Evolutionary conservation across 2,113 vertebrate species (phyloP).

Genomic region (Ophthalmolycus amberensis): DNA sequence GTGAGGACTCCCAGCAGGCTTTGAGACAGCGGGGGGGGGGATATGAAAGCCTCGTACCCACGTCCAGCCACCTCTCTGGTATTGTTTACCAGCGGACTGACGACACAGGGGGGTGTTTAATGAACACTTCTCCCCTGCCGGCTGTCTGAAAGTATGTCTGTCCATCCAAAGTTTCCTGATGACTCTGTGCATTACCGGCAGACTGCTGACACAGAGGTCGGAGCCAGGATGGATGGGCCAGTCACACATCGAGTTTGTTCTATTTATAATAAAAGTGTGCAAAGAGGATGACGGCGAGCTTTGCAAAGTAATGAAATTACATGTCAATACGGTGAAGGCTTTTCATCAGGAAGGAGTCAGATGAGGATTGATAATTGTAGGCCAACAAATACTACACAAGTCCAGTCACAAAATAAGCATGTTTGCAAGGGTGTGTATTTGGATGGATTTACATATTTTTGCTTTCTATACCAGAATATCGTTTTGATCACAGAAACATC

Average conservation of each 20-base stretch:
- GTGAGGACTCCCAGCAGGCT: constrained; percentile 59
- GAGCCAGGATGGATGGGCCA: constrained; percentile 39
- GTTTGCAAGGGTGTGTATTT: neutral
- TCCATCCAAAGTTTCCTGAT: constrained; percentile 60
- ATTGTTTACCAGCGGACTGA: constrained; percentile 67
- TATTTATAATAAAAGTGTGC: constrained; percentile 38
- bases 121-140: constrained; percentile 64
- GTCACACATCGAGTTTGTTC: constrained; percentile 38
- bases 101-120: constrained; percentile 66
- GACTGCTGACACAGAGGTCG: constrained; percentile 55
- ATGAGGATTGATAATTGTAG: neutral
- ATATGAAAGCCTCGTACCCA: constrained; percentile 65
- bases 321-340: constrained; percentile 8
- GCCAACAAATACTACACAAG: neutral
- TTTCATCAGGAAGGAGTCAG: constrained; percentile 22
- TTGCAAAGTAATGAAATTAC: constrained; percentile 22
- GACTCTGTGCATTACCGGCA: constrained; percentile 51
- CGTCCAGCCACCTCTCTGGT: constrained; percentile 53
- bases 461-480: neutral
- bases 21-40: constrained; percentile 48
- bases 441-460: neutral
- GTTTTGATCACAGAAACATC: neutral
- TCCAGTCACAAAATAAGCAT: neutral
- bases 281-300: constrained; percentile 13
- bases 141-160: constrained; percentile 60